A percentile compares a stretch with the other conserved stretches of the same genome.
These are phyloP conservation scores for Dasyornis broadbenti DNA, from an alignment of 2,113 vertebrate genomes.

Conservation along the genomic window DNA sequence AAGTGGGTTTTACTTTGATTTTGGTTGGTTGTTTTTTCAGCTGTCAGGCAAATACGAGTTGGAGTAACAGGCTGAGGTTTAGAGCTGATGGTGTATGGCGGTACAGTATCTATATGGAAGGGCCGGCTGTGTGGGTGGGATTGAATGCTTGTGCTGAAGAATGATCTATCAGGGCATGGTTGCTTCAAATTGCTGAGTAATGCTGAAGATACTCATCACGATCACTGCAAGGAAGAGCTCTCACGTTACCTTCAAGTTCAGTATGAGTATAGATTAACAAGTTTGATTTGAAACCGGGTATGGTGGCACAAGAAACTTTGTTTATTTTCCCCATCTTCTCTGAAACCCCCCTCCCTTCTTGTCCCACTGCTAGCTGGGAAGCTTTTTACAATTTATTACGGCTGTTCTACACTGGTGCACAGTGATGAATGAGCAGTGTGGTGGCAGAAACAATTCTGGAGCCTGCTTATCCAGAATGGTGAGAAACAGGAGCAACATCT, in stretches of 20 bases:
- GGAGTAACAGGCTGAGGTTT: neutral
- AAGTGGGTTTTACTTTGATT: neutral
- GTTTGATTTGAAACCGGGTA: neutral
- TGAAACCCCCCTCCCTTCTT: neutral
- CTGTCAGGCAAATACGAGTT: neutral
- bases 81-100: neutral
- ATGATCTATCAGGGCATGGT: neutral
- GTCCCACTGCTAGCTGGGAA: neutral
- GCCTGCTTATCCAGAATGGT: neutral
- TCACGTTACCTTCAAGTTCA: neutral
- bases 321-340: neutral
- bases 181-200: neutral
- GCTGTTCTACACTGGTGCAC: neutral
- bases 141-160: neutral
- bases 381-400: neutral
- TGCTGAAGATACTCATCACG: neutral
- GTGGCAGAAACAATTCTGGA: neutral
- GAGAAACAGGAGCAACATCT: neutral
- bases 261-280: neutral
- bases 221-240: neutral
- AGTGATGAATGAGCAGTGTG: rapidly evolving
- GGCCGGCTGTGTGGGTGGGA: neutral
- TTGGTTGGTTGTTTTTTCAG: neutral
- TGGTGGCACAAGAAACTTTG: neutral
- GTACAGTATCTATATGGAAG: neutral